These are phyloP conservation scores for Pterophyllum scalare DNA, from an alignment of 2,113 vertebrate species.

Conservation along the genomic window DNA sequence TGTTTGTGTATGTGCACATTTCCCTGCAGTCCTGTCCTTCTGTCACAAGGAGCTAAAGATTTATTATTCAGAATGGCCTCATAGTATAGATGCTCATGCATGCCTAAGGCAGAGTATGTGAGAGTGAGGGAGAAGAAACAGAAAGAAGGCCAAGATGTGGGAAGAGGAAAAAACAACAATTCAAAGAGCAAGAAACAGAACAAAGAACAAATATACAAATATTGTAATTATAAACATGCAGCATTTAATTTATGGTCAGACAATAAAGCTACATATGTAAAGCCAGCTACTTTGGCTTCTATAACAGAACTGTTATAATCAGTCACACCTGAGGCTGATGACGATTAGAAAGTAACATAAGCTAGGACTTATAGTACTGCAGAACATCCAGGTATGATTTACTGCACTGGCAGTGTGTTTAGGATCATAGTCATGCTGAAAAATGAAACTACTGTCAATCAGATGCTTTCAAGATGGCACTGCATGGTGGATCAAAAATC, in stretches of 20 bases:
- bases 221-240: background rate
- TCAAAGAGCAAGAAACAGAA: background rate
- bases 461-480: background rate
- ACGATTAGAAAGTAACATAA: no score
- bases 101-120: conserved; percentile 30
- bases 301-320: background rate
- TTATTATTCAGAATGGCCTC: conserved; percentile 73
- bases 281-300: background rate
- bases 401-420: no score
- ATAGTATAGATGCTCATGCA: conserved; percentile 51
- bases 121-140: background rate
- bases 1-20: conserved; percentile 50
- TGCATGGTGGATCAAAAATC: background rate
- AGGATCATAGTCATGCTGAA: background rate
- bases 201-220: background rate
- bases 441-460: background rate
- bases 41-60: conserved; percentile 59
- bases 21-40: conserved; percentile 72
- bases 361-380: no score
- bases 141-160: background rate
- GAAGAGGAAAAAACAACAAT: background rate
- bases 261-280: conserved; percentile 1
- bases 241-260: background rate
- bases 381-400: no score
- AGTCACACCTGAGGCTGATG: background rate